Base-by-base conservation (phyloP, 2,888 invertebrate genomes). In the Griposia aprilina region DNA sequence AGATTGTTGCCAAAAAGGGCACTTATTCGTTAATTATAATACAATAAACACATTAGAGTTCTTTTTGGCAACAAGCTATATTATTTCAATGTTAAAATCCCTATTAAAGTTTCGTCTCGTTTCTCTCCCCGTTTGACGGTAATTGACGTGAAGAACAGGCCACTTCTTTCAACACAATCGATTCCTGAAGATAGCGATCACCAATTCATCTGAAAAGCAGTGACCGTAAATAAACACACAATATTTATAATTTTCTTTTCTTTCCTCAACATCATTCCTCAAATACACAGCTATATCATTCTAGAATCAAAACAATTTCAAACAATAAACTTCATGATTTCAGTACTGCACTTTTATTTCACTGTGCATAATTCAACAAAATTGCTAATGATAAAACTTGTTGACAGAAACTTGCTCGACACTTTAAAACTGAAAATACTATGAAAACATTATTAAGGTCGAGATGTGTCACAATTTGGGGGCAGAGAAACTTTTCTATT, bases 361-460 rank as follows among this genome's bases (percentile, higher is more conserved):
- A 52, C 62, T 74, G 20, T 77, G 55, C 68, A 74, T 78, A 75
- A 78, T 79, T 70, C 10, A 76, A 74, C 23, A 70, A 73, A 36
- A 76, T 68, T 73, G 20, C 57, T 36, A 11, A 41, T 36, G 23
- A 50, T 2, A 2, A 65, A 74, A 69, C 23, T 75, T 73, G 59
- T 55, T 69, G 68, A 63, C 66, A 60, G 10, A 17, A 78, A 65
- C 20, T 75, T 60, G 11, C 20, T 20, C 17, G 41, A n/a, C 26
- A 13, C 30, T 68, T 63, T 73, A 63, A 82, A 80, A 71, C 57
- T 57, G 66, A 75, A 80, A 85, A 87, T 75, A 74, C 88, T 90
- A 93, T 93, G 92, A 93, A 93, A 94, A 92, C 90, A 92, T 94
- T 92, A 92, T 92, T 89, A 91, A 91, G 90, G 89, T 90, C 89